These are phyloP conservation scores for Pipistrellus pygmaeus DNA, from an alignment of 2,797 vertebrate species.

Conservation along the genomic window DNA sequence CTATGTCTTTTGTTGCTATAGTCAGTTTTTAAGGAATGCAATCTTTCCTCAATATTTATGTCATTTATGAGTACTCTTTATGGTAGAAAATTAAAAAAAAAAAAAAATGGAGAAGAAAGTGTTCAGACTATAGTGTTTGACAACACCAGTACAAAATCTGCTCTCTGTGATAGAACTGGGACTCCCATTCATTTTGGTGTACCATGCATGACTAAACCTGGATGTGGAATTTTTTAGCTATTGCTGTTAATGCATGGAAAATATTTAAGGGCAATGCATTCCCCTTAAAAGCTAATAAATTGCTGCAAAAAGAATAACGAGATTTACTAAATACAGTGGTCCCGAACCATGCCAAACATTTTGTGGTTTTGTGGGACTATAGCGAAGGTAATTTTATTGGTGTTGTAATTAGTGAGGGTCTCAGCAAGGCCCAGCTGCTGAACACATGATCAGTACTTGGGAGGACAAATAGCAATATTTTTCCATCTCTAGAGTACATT, in stretches of 20 bases:
- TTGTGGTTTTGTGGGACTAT: conserved; percentile 63
- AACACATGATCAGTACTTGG: neutral
- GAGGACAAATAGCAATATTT: conserved; percentile 68
- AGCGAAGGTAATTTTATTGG: conserved; percentile 59
- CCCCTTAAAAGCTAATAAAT: conserved; percentile 11
- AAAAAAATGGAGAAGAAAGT: neutral
- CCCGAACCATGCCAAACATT: neutral
- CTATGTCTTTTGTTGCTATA: neutral
- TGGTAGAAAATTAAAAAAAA: neutral
- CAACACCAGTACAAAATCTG: neutral
- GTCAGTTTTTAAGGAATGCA: conserved; percentile 25
- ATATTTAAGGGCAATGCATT: conserved; percentile 24
- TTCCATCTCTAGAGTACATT: conserved; percentile 62
- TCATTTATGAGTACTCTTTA: conserved; percentile 26
- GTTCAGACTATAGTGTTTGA: neutral
- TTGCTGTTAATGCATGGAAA: conserved; percentile 64
- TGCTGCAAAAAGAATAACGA: conserved; percentile 67
- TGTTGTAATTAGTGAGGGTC: neutral
- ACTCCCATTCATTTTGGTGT: neutral
- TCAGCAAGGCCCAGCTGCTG: conserved; percentile 35
- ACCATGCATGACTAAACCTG: neutral
- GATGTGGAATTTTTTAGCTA: neutral
- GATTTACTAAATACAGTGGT: conserved; percentile 68
- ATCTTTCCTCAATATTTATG: conserved; percentile 30
- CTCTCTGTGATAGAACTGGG: neutral